Evolutionary conservation across 2,113 vertebrate species (phyloP).

Genomic region (Chloropsis hardwickii): DNA sequence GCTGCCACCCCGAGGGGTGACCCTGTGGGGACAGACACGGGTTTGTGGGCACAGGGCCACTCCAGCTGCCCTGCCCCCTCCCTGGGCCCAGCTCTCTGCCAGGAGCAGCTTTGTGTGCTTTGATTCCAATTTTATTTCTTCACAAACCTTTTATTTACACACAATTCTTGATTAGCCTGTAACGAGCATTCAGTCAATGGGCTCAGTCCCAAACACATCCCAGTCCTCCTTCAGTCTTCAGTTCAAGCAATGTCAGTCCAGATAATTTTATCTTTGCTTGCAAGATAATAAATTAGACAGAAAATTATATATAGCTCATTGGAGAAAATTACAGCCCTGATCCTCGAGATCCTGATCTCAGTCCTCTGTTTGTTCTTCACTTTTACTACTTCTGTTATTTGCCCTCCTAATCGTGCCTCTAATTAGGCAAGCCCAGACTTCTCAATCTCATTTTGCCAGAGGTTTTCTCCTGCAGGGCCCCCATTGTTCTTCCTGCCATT

Average conservation of each 20-base stretch:
- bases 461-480: background rate
- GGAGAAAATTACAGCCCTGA: background rate
- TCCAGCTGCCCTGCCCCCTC: background rate
- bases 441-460: background rate
- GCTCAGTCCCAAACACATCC: background rate
- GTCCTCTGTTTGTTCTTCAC: background rate
- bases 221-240: background rate
- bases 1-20: background rate
- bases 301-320: background rate
- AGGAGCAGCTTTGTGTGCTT: background rate
- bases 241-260: background rate
- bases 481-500: background rate
- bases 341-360: background rate
- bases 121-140: background rate
- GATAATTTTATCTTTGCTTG: background rate
- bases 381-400: background rate
- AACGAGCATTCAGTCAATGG: background rate
- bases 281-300: background rate
- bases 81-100: background rate
- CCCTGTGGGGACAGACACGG: fast-evolving
- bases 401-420: background rate
- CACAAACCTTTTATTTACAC: background rate
- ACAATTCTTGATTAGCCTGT: background rate
- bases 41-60: background rate
- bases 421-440: background rate